Conservation (phyloP, 2,888 invertebrate genomes). For the Horisme vitalbata region DNA sequence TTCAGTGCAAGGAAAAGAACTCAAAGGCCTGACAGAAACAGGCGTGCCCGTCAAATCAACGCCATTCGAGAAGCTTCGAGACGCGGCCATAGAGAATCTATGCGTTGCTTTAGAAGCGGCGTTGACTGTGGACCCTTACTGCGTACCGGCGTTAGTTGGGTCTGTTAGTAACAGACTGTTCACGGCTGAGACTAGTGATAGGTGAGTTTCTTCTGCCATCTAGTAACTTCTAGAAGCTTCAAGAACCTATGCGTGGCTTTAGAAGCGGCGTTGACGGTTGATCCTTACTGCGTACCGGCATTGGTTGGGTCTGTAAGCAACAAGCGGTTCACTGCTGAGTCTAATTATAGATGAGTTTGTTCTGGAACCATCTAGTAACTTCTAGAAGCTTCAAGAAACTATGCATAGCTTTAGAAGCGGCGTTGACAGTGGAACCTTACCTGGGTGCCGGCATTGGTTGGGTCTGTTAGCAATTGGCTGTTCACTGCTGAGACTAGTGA, state of each 20-base stretch:
- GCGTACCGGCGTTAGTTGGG: slow-evolving; percentile 97
- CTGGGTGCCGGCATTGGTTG: slow-evolving; percentile 97
- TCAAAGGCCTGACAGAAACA: slow-evolving; percentile 80
- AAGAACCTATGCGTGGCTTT: background rate
- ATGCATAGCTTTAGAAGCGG: slow-evolving; percentile 96
- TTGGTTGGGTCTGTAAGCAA: slow-evolving; percentile 98
- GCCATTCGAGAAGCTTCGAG: slow-evolving; percentile 95
- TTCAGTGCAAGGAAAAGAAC: slow-evolving; percentile 85
- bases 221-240: background rate
- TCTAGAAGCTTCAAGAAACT: slow-evolving; percentile 96
- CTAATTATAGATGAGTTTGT: slow-evolving; percentile 87
- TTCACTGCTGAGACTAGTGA: slow-evolving; percentile 96
- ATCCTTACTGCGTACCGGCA: slow-evolving; percentile 97
- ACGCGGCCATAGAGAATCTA: slow-evolving; percentile 97
- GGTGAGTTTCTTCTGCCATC: slow-evolving; percentile 72
- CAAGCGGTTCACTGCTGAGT: slow-evolving; percentile 95
- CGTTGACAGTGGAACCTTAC: slow-evolving; percentile 92
- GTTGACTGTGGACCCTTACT: slow-evolving; percentile 93
- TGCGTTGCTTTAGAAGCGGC: slow-evolving; percentile 97
- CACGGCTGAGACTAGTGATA: slow-evolving; percentile 94
- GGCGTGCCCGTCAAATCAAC: slow-evolving; percentile 78
- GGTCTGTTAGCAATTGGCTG: slow-evolving; percentile 96
- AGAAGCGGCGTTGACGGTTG: slow-evolving; percentile 84
- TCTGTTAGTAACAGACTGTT: slow-evolving; percentile 97
- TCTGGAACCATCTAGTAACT: slow-evolving; percentile 93